These are phyloP conservation scores for Acyrthosiphon pisum DNA, from an alignment of 1,140 invertebrate species.

Conservation along the genomic window DNA sequence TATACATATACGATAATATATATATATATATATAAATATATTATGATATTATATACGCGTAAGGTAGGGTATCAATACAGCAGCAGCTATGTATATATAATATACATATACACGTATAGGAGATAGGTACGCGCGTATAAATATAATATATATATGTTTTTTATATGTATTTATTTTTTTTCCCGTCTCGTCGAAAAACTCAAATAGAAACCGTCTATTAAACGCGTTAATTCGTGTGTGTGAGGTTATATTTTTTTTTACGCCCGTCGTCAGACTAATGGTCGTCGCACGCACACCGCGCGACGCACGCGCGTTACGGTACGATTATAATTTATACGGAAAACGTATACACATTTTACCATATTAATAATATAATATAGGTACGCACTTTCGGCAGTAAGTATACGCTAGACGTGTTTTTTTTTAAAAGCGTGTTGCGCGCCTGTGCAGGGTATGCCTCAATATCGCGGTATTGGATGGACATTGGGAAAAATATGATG, in stretches of 20 bases:
- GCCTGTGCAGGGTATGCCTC: no score
- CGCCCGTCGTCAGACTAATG: background rate
- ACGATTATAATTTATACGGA: constrained; percentile 10
- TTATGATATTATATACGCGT: background rate
- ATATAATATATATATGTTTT: background rate
- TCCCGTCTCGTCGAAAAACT: background rate
- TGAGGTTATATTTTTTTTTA: background rate
- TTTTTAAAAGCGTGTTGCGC: background rate
- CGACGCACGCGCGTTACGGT: background rate
- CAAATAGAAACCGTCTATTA: constrained; percentile 19
- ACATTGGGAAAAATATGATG: background rate
- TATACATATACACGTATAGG: background rate
- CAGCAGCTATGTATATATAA: no score
- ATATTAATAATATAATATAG: no score
- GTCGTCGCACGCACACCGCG: background rate
- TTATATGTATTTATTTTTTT: background rate
- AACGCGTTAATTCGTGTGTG: constrained; percentile 2
- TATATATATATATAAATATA: background rate
- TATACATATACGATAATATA: background rate
- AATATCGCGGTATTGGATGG: background rate
- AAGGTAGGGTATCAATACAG: background rate
- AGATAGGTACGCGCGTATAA: background rate
- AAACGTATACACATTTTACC: background rate
- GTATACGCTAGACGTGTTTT: background rate
- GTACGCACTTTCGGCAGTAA: background rate